Base-by-base conservation (phyloP, 2,113 vertebrate genomes). In the Dasyornis broadbenti region DNA sequence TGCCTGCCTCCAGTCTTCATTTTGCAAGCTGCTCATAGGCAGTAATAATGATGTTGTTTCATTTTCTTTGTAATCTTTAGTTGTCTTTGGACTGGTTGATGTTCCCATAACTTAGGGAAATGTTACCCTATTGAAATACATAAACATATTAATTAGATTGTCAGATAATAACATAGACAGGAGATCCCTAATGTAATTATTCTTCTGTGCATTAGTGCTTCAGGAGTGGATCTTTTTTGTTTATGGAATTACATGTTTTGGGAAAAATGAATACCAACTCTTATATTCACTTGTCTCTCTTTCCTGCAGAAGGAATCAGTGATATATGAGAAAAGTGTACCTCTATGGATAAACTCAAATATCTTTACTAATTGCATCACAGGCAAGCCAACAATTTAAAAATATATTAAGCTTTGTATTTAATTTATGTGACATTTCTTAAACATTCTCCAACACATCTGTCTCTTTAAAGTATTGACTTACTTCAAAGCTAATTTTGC, bases 401-500 rank as follows among this genome's bases (percentile, higher is more conserved):
- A 85, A 90, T 28, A 37, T 72, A 61, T 22, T 75, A 85, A 49
- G 81, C 59, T 86, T 94, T 15, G 2, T 69, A 75, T 82, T 78
- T 77, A 39, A 66, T 87, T 82, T 71, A 59, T 83, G 40, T 69
- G 52, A 13, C 23, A 64, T 27, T 90, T 83, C 66, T 83, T 77
- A 81, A 81, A 33, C 23, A 56, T 81, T 83, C 37, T 24, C n/a
- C 45, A 81, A 30, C 10, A 50, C 11, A 4, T 66, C 66, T 92
- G 44, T 78, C 49, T 84, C 90, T 94, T 92, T 82, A 75, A 96
- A 92, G 31, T 73, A 65, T 70, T 85, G 72, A 75, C 40, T 93
- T 81, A 40, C 69, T 95, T 88, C 53, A 61, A 86, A 94, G 72
- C 76, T 93, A 56, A 82, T 96, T 96, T 96, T 96, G 53, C 69